Evolutionary conservation across 2,113 vertebrate genomes (phyloP), one percentile per base, ranked within the genome.

Genomic region (Corynorhinus townsendii): DNA sequence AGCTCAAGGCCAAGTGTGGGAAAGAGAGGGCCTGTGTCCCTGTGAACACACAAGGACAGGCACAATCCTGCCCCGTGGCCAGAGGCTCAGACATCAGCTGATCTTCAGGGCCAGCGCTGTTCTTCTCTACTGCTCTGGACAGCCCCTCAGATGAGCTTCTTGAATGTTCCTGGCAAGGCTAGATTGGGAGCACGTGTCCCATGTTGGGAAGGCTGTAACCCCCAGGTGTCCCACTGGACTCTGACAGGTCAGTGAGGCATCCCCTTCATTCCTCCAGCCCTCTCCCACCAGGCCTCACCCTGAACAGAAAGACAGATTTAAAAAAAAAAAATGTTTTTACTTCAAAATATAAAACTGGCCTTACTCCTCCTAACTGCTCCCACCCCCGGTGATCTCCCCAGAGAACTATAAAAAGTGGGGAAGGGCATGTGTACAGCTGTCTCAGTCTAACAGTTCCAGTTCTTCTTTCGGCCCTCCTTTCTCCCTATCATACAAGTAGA

Each of bases 321-420:
- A 26, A 10, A 24, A 56, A 49, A 77, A 85, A 97, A 97, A n/a
- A n/a, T 83, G 30, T 81, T 49, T 97, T 97, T 97, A 97, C 96
- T 97, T 94, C 95, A 97, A 96, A 95, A 76, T 90, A 93, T 73
- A 83, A 96, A 95, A 90, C 56, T 75, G 47, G 15, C 19, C 64
- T 90, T 26, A 35, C 7, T 69, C 64, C 22, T 91, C 30, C 33
- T 68, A 84, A 79, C 16, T 64, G 66, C 16, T 72, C 47, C 64
- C 38, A 88, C 8, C 49, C 38, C 43, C 64, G 73, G 30, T 92
- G 38, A 73, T 59, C 45, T 30, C 62, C 93, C n/a, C 16, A 82
- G 86, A 94, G 62, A 76, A 76, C 49, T 72, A 16, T 47, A 66
- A 64, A 83, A 73, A 45, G 43, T 45, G 38, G 45, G 43, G 6